phyloP scores from a whole-genome alignment of 2,888 invertebrate genomes.

The Temnothorax unifasciatus region DNA sequence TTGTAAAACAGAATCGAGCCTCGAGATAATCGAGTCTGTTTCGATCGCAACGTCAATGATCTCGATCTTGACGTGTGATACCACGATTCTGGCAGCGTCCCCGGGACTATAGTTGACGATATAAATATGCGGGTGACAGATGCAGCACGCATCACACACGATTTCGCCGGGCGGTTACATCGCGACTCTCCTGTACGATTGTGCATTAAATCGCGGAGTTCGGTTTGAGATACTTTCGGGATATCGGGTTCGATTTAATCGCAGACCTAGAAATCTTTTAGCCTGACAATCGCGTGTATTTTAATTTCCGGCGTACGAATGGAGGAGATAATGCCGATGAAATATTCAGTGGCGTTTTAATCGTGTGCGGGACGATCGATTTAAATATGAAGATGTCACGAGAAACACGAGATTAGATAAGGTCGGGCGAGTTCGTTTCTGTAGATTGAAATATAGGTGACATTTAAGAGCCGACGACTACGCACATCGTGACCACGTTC shows the following conservation, averaged over 20 bases:
- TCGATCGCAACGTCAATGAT: constrained; percentile 6
- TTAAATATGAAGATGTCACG: constrained; percentile 1
- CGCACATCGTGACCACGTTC: constrained; percentile 64
- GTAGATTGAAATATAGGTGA: constrained; percentile 56
- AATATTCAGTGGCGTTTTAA: constrained; percentile 9
- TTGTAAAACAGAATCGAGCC: neutral
- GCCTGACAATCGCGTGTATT: neutral
- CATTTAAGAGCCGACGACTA: constrained; percentile 47
- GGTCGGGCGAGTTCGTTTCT: neutral
- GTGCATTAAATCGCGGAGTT: neutral
- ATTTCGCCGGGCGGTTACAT: neutral
- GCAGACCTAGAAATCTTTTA: neutral
- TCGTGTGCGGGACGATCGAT: neutral
- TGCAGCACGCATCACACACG: neutral
- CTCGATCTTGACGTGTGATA: neutral
- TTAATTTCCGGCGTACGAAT: neutral
- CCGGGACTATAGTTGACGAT: neutral
- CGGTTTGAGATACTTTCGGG: neutral
- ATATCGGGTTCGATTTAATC: neutral
- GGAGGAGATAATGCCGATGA: neutral
- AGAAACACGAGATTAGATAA: constrained; percentile 16
- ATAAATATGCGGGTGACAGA: constrained; percentile 12
- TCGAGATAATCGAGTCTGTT: neutral
- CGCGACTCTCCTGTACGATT: neutral
- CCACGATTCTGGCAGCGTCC: neutral